Base-by-base conservation (phyloP, 2,888 invertebrate species). In the Caenorhabditis panamensis region DNA sequence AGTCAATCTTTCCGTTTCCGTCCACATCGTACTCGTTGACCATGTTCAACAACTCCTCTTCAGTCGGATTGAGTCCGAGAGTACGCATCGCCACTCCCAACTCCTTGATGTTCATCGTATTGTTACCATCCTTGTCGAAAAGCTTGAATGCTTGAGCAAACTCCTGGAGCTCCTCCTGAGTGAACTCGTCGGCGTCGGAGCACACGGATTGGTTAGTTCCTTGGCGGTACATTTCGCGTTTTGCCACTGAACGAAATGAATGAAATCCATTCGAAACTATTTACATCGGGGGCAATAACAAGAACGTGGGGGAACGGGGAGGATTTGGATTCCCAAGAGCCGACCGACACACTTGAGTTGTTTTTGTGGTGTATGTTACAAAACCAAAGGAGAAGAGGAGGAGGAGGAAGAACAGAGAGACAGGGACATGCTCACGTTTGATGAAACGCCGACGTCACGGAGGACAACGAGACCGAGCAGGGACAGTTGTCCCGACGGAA, bases 81-180 rank as follows among this genome's bases (percentile, higher is more conserved):
- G 90, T 91, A 61, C 91, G 77, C 91, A 91, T 91, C 26, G 91
- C 91, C 3, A 90, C 88, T 24, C 91, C 91, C 71, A 91, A 72
- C 79, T 91, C 91, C 80, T 91, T 91, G 64, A 90, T 91, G 81
- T 88, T 90, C 88, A 91, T 91, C 49, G 91, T 91, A 1, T 91
- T 91, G 59, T 90, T 91, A 8, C 89, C 89, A 79, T 91, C 91
- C 71, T 89, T 89, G 82, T 91, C 91, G 82, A 91, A 91, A 82
- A 90, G 84, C 88, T 90, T 90, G 81, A 91, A 91, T 0, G 91
- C 91, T 69, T 90, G 89, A 18, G 90, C 90, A 72, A 91, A 91
- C 77, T 91, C 91, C 71, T 91, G 90, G 13, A 91, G 83, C 68
- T 91, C 91, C 64, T 91, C 91, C 41, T 88, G 86, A 5, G 89